Percentiles rank a stretch among this genome's conserved stretches.
phyloP scores from a whole-genome alignment of 2,888 invertebrate genomes.

The Euspilapteryx auroguttella region DNA sequence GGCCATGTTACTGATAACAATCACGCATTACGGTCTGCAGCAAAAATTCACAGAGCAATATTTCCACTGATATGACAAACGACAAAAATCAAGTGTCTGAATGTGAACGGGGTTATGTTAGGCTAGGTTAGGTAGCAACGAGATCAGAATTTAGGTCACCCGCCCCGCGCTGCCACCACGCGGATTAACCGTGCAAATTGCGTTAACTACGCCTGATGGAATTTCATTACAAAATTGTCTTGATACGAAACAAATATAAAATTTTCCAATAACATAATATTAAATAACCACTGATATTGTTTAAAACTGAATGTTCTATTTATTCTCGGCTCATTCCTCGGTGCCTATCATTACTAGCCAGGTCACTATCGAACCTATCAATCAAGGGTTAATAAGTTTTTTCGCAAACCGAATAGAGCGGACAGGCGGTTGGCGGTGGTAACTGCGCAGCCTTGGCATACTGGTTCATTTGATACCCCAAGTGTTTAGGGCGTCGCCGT shows the following conservation, averaged over 20 bases:
- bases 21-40: too few relatives aligned
- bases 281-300: too few relatives aligned
- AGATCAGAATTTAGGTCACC: conserved; percentile 4
- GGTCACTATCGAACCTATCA: too few relatives aligned
- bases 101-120: conserved; percentile 7
- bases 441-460: too few relatives aligned
- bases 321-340: conserved; percentile 1
- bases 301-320: too few relatives aligned
- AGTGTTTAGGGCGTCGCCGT: conserved; percentile 20
- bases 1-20: too few relatives aligned
- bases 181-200: conserved; percentile 19
- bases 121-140: conserved; percentile 12
- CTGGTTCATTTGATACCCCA: conserved; percentile 21
- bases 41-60: neutral
- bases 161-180: neutral
- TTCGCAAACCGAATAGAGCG: too few relatives aligned
- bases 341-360: too few relatives aligned
- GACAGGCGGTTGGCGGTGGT: too few relatives aligned
- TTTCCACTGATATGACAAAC: neutral
- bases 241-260: too few relatives aligned
- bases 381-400: too few relatives aligned
- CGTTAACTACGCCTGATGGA: conserved; percentile 16
- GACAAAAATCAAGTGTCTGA: neutral
- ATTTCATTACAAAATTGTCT: conserved; percentile 14
- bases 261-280: too few relatives aligned